A percentile compares a stretch with the other conserved stretches of the same genome.
phyloP scores from a whole-genome alignment of 2,113 vertebrate species.

The Mobula hypostoma region DNA sequence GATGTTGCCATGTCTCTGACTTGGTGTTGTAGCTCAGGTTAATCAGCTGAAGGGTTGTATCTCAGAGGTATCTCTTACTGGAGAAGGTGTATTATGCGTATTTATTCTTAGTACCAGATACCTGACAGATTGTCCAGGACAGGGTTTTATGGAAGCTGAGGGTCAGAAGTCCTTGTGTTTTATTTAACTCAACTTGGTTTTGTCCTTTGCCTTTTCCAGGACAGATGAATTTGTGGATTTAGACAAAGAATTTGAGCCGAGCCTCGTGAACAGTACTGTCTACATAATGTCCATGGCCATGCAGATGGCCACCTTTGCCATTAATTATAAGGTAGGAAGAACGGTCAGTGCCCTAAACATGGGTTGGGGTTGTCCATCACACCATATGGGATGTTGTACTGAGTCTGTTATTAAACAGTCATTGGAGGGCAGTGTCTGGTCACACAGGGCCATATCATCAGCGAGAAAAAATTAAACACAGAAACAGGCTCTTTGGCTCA shows the following conservation, averaged over 20 bases:
- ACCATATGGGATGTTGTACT: neutral
- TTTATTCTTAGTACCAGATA: too few relatives aligned
- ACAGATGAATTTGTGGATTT: conserved; percentile 80
- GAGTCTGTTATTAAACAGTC: neutral
- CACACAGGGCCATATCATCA: neutral
- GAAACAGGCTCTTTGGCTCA: too few relatives aligned
- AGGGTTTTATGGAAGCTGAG: neutral
- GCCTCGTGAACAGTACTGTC: conserved; percentile 90
- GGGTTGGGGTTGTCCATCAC: neutral
- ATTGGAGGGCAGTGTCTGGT: neutral
- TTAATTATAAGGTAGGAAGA: conserved; percentile 88
- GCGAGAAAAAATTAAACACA: too few relatives aligned
- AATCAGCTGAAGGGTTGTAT: neutral
- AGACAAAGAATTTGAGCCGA: conserved; percentile 92
- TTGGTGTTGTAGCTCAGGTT: neutral
- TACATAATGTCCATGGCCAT: conserved; percentile 98
- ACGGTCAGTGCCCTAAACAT: rapidly evolving
- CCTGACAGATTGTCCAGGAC: neutral
- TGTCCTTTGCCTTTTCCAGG: conserved; percentile 46
- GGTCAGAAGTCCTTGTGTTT: neutral
- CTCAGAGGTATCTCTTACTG: neutral
- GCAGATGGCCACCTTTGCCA: conserved; percentile 95
- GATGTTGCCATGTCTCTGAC: neutral
- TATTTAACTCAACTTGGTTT: neutral
- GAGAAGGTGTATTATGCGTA: neutral